These are phyloP conservation scores for Drosophila ficusphila DNA, from an alignment of 1,140 invertebrate genomes.

Conservation along the genomic window DNA sequence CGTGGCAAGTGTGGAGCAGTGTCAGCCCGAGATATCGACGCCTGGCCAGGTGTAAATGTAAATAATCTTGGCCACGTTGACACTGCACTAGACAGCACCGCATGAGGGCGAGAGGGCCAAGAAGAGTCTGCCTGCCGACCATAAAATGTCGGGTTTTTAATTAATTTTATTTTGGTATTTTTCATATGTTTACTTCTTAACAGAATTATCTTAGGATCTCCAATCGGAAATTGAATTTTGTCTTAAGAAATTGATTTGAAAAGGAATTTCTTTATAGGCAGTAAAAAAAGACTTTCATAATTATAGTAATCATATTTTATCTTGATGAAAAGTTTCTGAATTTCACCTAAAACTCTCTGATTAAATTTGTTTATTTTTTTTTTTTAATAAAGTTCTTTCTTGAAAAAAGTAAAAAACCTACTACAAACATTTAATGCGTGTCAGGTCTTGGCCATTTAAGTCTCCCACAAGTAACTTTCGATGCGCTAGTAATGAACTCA, in stretches of 20 bases:
- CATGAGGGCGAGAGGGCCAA: constrained; percentile 43
- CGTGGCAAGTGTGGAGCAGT: constrained; percentile 48
- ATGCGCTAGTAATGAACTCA: constrained; percentile 33
- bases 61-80: constrained; percentile 72
- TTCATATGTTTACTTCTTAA: constrained; percentile 12
- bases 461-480: constrained; percentile 41
- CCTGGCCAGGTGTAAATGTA: constrained; percentile 73
- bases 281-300: neutral
- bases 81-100: constrained; percentile 53
- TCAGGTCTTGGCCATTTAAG: constrained; percentile 17
- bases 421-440: constrained; percentile 8
- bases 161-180: constrained; percentile 44
- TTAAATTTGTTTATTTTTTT: neutral
- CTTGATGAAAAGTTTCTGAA: no score
- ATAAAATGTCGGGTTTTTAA: constrained; percentile 60
- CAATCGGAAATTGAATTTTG: constrained; percentile 1
- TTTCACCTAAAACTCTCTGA: no score
- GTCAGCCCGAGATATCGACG: constrained; percentile 24
- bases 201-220: constrained; percentile 17
- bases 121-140: constrained; percentile 20
- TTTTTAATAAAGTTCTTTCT: neutral
- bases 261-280: neutral
- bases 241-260: neutral
- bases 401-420: no score
- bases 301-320: no score